A percentile compares a stretch with the other conserved stretches of the same genome.
These are phyloP conservation scores for Cosmorhoe ocellata DNA, from an alignment of 2,888 invertebrate genomes.

Conservation along the genomic window DNA sequence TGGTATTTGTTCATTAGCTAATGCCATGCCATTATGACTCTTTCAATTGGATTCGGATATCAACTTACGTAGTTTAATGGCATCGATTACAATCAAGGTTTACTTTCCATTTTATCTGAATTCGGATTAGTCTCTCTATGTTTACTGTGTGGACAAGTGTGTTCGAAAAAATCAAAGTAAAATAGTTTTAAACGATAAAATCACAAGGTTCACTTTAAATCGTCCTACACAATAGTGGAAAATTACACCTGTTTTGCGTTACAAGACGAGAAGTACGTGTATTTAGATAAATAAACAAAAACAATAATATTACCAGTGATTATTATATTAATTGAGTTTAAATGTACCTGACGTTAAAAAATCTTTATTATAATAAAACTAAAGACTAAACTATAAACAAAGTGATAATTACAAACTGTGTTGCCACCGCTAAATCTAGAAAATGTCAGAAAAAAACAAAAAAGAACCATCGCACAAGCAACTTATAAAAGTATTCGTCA, in stretches of 20 bases:
- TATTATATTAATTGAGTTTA: too few relatives aligned
- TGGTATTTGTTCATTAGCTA: too few relatives aligned
- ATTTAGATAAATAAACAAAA: too few relatives aligned
- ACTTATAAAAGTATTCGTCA: constrained; percentile 57
- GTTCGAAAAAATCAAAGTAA: not conserved
- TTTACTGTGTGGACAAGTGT: not conserved
- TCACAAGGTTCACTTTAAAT: too few relatives aligned
- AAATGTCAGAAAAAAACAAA: constrained; percentile 53
- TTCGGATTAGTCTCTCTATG: constrained; percentile 20
- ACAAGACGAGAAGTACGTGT: too few relatives aligned
- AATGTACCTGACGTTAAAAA: too few relatives aligned
- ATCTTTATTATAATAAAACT: too few relatives aligned
- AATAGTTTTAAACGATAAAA: not conserved
- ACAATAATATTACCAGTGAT: too few relatives aligned
- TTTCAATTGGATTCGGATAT: constrained; percentile 13
- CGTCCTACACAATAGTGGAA: too few relatives aligned
- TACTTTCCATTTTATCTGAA: constrained; percentile 32
- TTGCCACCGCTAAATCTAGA: constrained; percentile 23
- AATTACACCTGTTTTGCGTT: too few relatives aligned
- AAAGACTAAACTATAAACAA: too few relatives aligned
- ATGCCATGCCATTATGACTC: constrained; percentile 10
- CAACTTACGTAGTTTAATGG: constrained; percentile 6
- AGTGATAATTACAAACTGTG: constrained; percentile 11
- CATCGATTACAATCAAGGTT: constrained; percentile 33
- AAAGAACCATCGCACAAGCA: constrained; percentile 50